Percentiles rank a stretch among this genome's conserved stretches.
These are phyloP conservation scores for Mercenaria mercenaria DNA, from an alignment of 1,140 invertebrate species.

Conservation along the genomic window DNA sequence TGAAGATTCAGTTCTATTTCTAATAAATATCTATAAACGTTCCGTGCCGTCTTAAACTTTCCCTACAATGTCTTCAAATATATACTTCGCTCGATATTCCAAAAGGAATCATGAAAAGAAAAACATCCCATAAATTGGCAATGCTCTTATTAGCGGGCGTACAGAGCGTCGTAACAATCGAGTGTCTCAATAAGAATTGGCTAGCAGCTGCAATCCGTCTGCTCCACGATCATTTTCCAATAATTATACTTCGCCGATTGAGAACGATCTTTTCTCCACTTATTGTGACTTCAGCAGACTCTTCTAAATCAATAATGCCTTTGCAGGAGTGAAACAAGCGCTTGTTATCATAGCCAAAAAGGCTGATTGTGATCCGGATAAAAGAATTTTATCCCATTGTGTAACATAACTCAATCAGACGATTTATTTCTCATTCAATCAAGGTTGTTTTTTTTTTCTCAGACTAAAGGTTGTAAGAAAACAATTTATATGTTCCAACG, in stretches of 20 bases:
- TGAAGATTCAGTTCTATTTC: neutral
- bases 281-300: neutral
- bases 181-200: neutral
- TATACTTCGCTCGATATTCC: neutral
- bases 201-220: neutral
- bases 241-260: constrained; percentile 7
- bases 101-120: neutral
- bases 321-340: neutral
- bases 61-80: neutral
- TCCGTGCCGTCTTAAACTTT: neutral
- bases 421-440: no score
- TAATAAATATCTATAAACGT: neutral
- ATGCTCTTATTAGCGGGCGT: neutral
- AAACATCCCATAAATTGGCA: neutral
- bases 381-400: no score
- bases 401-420: no score
- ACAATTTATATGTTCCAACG: no score
- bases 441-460: no score
- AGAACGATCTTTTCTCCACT: neutral
- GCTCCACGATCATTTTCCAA: constrained; percentile 1
- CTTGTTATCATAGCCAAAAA: neutral
- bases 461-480: no score
- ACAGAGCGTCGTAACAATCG: neutral
- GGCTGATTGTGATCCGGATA: neutral
- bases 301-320: neutral